These are phyloP conservation scores for Acrobasis suavella DNA, from an alignment of 2,888 invertebrate genomes.

Conservation along the genomic window DNA sequence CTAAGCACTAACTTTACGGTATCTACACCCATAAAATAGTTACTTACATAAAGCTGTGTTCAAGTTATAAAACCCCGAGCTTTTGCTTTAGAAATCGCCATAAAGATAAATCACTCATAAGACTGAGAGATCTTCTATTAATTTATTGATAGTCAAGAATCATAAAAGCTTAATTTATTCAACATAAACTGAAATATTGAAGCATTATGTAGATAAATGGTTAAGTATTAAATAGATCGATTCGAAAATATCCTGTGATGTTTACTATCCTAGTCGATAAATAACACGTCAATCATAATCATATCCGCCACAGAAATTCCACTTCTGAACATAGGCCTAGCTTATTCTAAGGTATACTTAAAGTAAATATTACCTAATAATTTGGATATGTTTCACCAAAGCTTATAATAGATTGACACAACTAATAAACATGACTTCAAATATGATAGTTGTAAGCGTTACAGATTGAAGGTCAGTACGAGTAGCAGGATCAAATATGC, in stretches of 20 bases:
- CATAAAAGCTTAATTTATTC: background rate
- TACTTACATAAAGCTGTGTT: constrained; percentile 30
- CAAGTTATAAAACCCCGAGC: constrained; percentile 24
- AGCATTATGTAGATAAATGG: background rate
- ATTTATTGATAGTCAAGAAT: background rate
- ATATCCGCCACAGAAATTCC: no score
- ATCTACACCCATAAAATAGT: background rate
- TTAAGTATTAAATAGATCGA: background rate
- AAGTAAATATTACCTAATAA: no score
- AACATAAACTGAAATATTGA: background rate
- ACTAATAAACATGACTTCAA: background rate
- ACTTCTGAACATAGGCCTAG: no score
- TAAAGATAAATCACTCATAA: background rate
- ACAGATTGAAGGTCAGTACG: background rate
- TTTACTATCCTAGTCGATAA: no score
- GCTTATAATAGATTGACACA: no score
- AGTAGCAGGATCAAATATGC: constrained; percentile 37
- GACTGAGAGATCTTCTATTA: background rate
- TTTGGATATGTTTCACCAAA: no score
- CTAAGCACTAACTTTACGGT: constrained; percentile 45
- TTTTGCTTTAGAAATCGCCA: constrained; percentile 13
- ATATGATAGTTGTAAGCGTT: background rate
- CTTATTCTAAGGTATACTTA: no score
- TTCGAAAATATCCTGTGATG: no score
- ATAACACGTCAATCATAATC: no score